Evolutionary conservation across 2,797 vertebrate genomes (phyloP), one percentile per base, ranked within the genome.

Genomic region (Crenuchus spilurus): DNA sequence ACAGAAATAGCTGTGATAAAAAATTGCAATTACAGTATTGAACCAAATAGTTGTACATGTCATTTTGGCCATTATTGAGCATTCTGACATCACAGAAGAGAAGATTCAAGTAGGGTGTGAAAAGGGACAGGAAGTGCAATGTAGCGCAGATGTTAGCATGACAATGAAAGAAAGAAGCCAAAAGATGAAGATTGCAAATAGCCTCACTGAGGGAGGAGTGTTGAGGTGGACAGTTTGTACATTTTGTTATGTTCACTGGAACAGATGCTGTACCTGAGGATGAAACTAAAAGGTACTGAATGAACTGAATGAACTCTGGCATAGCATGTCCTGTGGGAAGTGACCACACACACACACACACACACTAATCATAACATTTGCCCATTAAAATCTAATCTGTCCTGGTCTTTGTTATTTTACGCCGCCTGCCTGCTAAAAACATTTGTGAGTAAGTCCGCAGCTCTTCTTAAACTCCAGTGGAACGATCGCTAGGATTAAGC

Each of bases 221-320:
- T 60, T 20, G 20, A 49, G 49, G 37, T 42, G 31, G 11, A 46
- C 61, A 69, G 7, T 77, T 73, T 61, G 67, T 78, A 28, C 14
- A 39, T 55, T 52, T 62, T 13, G 77, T 65, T 0, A 26, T 35
- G 76, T 26, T 76, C 68, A 79, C 52, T 41, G 26, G 74, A 65
- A 76, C 58, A 16, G 65, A 73, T 51, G n/a, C 52, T 71, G 83
- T 62, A 84, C 82, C 72, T 82, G 64, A 65, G 78, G 82, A 72
- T 71, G 71, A 75, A 80, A 55, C 79, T 33, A 44, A 46, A n/a
- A n/a, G n/a, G n/a, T n/a, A n/a, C n/a, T n/a, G 46, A 70, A 57
- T 74, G 76, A 76, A 82, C 81, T 76, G 46, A 30, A 84, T 86
- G 80, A 84, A 51, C 24, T 66, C 41, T 60, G 46, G 63, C 61